These are phyloP conservation scores for Alligator sinensis DNA, from an alignment of 2,113 vertebrate species.

Conservation along the genomic window DNA sequence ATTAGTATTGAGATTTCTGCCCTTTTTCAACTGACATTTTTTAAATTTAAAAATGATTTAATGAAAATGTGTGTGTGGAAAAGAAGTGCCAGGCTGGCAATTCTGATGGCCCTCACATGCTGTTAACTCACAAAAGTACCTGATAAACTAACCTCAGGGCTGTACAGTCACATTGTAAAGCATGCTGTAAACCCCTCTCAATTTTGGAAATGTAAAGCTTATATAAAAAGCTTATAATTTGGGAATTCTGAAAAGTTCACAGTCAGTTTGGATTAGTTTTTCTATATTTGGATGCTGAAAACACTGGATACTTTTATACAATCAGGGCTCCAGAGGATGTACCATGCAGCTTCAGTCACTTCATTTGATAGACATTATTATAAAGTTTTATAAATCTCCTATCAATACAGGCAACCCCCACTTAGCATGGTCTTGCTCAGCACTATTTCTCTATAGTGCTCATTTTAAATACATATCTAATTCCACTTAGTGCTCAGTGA, in stretches of 20 bases:
- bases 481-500: too few relatives aligned
- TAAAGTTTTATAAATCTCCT: slow-evolving; percentile 6
- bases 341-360: neutral
- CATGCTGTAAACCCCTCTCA: neutral
- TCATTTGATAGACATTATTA: neutral
- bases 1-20: neutral
- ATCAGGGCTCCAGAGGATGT: neutral
- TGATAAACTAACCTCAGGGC: neutral
- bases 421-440: too few relatives aligned
- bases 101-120: neutral
- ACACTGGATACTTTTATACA: neutral
- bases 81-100: neutral
- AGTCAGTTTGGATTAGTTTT: neutral
- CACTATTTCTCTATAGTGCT: too few relatives aligned
- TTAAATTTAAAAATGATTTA: neutral
- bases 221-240: neutral
- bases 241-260: neutral
- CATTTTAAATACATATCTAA: too few relatives aligned
- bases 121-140: neutral
- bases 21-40: neutral
- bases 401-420: neutral
- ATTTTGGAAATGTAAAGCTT: neutral
- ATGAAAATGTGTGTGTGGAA: neutral
- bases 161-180: neutral
- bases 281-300: neutral